Evolutionary conservation across 2,888 invertebrate species (phyloP).

Genomic region (Noctua fimbriata): DNA sequence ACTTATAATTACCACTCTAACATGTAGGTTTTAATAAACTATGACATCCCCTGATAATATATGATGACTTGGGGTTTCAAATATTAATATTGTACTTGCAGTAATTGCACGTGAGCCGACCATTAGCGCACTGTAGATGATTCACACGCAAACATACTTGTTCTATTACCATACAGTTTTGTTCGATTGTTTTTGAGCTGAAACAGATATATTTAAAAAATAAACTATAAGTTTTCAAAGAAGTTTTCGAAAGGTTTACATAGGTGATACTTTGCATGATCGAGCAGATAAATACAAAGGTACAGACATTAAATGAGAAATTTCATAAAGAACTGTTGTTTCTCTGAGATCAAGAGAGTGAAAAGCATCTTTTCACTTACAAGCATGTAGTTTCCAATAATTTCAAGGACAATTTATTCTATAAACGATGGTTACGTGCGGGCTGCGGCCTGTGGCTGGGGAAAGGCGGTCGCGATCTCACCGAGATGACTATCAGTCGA

Average conservation of each 20-base stretch:
- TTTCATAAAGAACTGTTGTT: slow-evolving; percentile 17
- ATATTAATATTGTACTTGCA: slow-evolving; percentile 52
- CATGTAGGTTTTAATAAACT: slow-evolving; percentile 15
- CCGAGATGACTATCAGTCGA: slow-evolving; percentile 65
- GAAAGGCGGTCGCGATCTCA: slow-evolving; percentile 68
- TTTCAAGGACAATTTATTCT: slow-evolving; percentile 70
- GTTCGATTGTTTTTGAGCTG: background rate
- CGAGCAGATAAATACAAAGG: background rate
- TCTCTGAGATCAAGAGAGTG: slow-evolving; percentile 24
- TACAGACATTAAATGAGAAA: background rate
- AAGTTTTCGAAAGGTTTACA: background rate
- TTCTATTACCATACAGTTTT: slow-evolving; percentile 7
- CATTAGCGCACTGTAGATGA: slow-evolving; percentile 31
- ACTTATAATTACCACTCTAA: background rate
- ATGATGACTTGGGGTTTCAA: slow-evolving; percentile 41
- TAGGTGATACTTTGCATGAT: background rate
- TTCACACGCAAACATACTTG: slow-evolving; percentile 27
- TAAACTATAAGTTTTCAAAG: background rate
- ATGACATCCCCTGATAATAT: background rate
- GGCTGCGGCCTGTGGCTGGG: slow-evolving; percentile 24
- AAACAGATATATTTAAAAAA: background rate
- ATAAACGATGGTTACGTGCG: slow-evolving; percentile 61
- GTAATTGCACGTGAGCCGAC: slow-evolving; percentile 40
- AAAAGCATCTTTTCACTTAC: slow-evolving; percentile 50
- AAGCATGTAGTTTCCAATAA: slow-evolving; percentile 58